Base-by-base conservation (phyloP, 2,888 invertebrate genomes). In the Drosophila cracens region DNA sequence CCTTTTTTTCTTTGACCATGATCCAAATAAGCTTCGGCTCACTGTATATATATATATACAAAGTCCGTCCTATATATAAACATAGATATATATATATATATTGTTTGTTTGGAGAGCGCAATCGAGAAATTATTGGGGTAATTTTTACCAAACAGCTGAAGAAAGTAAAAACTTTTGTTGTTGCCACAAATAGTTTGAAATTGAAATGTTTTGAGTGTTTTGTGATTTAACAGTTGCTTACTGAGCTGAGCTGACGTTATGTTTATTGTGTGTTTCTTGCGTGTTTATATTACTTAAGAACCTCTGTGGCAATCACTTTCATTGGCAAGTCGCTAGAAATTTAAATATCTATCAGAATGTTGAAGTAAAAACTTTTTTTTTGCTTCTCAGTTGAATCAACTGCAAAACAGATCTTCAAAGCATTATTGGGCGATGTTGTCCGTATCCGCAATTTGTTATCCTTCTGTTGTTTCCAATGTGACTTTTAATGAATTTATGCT, bases 71-170 rank as follows among this genome's bases (percentile, higher is more conserved):
- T 43, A 56, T 48, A 69, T 46, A 74, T 68, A 74, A 40, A 56
- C 36, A 66, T 60, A 40, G 40, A 59, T 36, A 36, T 34, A 56
- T 38, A 48, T 48, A 54, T 33, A 33, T 21, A 27, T 31, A 25
- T 25, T 54, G 33, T 21, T 52, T 51, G 21, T 34, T 54, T 54
- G 43, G 51, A 57, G 57, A 67, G 68, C 48, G 46, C 60, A 70
- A 56, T 70, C 54, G 13, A 36, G n/a, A 38, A 68, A 51, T 48
- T 76, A 52, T 46, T 76, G 52, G 61, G 61, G 36, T 38, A 57
- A 43, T 48, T 74, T 54, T 76, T 43, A 51, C 10, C 51, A 62
- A 69, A 59, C 54, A 43, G 16, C 60, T 27, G 58, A 49, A 25
- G 49, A 49, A 59, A 40, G 27, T 13, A 36, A 54, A n/a, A 51